Base-by-base conservation (phyloP, 1,140 invertebrate species). In the Penaeus indicus region DNA sequence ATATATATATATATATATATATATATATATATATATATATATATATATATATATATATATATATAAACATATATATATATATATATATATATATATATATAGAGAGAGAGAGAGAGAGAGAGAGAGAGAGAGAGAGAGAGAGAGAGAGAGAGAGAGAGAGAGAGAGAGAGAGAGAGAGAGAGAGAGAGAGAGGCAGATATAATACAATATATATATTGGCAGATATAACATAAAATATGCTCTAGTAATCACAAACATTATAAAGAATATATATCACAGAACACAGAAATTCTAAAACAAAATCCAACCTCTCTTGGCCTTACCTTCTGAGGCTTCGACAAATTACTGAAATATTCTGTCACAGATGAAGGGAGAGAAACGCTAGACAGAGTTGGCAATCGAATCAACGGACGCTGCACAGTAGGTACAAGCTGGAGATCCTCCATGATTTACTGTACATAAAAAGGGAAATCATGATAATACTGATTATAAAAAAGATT, bases 251-350 rank as follows among this genome's bases (percentile, higher is more conserved):
- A 10, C 42, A 5, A 10, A 54, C 47, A 54, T 54, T 7, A 54
- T 54, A 10, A 10, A 54, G 13, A 54, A 54, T 54, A 54, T 11
- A 54, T 1, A 54, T 13, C 13, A 54, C 1, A 10, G 13, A 11
- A 54, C 47, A 54, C 13, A 54, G 38, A 38, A 38, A 38, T 38
- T 38, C 38, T 38, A 38, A 38, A 38, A 38, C 38, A 38, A 38
- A 38, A 3, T 38, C 38, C 38, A 38, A 38, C 1, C 38, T 38
- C 38, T 38, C 2, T 38, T 3, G 38, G 5, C 47, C 8, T 54
- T 54, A 88, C 86, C 80, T 88, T 88, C 42, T 88, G 86, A 25
- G 86, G 86, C 64, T 64, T 72, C 22, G 86, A 75, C 25, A 88
- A 60, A 25, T 83, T 88, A 25, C 75, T 83, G 19, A 75, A 27